Evolutionary conservation across 30 jellyfish, hydroid and myxozoan genomes (phyloP), one percentile per base, ranked within the genome.

Genomic region (Morbakka virulenta): DNA sequence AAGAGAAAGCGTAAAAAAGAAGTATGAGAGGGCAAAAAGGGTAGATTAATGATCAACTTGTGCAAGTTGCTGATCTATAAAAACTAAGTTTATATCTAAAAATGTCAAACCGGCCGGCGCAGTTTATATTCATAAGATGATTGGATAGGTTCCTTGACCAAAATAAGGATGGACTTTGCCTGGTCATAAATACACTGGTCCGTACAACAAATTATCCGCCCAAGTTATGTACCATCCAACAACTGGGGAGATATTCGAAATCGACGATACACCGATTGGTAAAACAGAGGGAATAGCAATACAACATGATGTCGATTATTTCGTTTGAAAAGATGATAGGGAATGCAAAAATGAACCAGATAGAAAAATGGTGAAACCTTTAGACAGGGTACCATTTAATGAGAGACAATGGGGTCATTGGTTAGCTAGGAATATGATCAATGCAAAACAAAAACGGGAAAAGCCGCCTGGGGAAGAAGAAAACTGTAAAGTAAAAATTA

Each of bases 21-120:
- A 61, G 6, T 27, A 77, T 34, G 89, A 47, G 33, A 67, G 17
- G 25, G 26, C 81, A 77, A 62, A 0, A 77, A 77, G 52, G 72
- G 80, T 4, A 62, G 36, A 64, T 11, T 62, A 36, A 77, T 77
- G 74, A 70, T 53, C 25, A 57, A 52, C 32, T 66, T 77, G 84
- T 50, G n/a, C 84, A 28, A 50, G 26, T 31, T 77, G 89, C 47
- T 76, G 85, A 30, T 22, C 79, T 26, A 41, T 36, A 36, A 74
- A 74, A 62, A 74, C 62, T 26, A 57, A 74, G 26, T 74, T 74
- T 50, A 3, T 74, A 4, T n/a, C n/a, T n/a, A 50, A 31, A 35
- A 35, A 53, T 27, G 11, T 50, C 62, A 52, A 2, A 62, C 48
- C 25, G 14, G 75, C 47, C 53, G 64, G 75, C 32, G 62, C 82